These are phyloP conservation scores for Balearica regulorum DNA, from an alignment of 2,797 vertebrate species.

Conservation along the genomic window DNA sequence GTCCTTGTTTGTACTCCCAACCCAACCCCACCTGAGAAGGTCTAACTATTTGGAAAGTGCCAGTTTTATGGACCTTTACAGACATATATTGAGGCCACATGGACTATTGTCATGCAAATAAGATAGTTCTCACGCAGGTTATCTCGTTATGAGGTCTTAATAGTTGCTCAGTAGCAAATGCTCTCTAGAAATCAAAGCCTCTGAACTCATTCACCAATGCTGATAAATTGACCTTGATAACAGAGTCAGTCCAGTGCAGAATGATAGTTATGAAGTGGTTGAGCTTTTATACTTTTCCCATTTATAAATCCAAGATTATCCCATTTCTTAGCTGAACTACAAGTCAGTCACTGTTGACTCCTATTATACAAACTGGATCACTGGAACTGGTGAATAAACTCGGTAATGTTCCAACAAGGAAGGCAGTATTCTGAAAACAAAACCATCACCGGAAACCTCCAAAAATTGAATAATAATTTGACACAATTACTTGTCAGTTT, in stretches of 20 bases:
- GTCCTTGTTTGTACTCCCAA: not conserved
- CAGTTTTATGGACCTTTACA: rapidly evolving
- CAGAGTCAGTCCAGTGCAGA: not conserved
- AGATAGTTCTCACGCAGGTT: not conserved
- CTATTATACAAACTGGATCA: not conserved
- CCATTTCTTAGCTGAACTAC: not conserved
- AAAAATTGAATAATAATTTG: not conserved
- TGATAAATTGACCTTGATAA: not conserved
- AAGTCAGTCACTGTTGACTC: not conserved
- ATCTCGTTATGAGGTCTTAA: not conserved
- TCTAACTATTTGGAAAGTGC: not conserved
- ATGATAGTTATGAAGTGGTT: not conserved
- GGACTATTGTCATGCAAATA: not conserved
- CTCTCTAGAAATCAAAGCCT: not conserved
- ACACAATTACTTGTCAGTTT: not conserved
- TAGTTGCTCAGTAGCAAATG: not conserved
- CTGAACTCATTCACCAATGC: not conserved
- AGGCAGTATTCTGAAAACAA: not conserved
- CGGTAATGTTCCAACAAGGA: not conserved
- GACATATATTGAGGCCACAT: not conserved
- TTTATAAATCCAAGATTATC: not conserved
- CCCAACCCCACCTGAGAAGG: not conserved
- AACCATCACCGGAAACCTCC: not conserved
- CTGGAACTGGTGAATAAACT: not conserved
- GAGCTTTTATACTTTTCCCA: not conserved